Base-by-base conservation (phyloP, 2,797 vertebrate genomes). In the Kryptopterus vitreolus region DNA sequence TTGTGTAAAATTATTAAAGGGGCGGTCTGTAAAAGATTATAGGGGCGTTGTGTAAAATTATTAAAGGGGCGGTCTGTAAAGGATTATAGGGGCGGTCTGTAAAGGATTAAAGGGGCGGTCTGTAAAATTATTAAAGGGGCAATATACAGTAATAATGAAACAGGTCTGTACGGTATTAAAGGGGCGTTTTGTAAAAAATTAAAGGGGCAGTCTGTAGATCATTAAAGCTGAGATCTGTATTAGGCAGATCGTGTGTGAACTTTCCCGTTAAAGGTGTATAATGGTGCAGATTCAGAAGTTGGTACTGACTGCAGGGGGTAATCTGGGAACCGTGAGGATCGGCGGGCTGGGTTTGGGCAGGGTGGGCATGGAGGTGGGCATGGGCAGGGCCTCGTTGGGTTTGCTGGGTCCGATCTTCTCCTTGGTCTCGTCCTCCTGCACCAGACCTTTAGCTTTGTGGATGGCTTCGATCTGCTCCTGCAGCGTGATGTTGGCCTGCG, bases 391-490 rank as follows among this genome's bases (percentile, higher is more conserved):
- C 73, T 99, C 98, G 69, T 92, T 96, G 84, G 98, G 97, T 85
- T 99, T 99, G 93, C 96, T 99, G 38, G 98, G 98, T 4, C 98
- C 98, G 0, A 99, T 99, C 91, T 99, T 99, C 91, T 99, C 98
- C 85, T 96, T 99, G 79, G 90, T 95, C 88, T 99, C 98, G 12
- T 99, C 98, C 84, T 99, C 98, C 70, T 96, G 96, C 86, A 99
- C 98, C 85, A 99, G 91, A 3, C 98, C 98, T 90, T 99, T 99
- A 84, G 98, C 98, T 88, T 99, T 99, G 90, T 99, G 98, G 88
- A 99, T 99, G 63, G 98, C 98, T 91, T 99, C 98, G 0, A 99
- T 99, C 90, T 99, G 98, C 88, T 99, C 98, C 90, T 99, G 98
- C 68, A 99, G 93, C 33, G 97, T 99, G 85, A 99, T 99, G 89